phyloP scores from a whole-genome alignment of 64 coral and sea anemone species.

The Astreopora myriophthalma region DNA sequence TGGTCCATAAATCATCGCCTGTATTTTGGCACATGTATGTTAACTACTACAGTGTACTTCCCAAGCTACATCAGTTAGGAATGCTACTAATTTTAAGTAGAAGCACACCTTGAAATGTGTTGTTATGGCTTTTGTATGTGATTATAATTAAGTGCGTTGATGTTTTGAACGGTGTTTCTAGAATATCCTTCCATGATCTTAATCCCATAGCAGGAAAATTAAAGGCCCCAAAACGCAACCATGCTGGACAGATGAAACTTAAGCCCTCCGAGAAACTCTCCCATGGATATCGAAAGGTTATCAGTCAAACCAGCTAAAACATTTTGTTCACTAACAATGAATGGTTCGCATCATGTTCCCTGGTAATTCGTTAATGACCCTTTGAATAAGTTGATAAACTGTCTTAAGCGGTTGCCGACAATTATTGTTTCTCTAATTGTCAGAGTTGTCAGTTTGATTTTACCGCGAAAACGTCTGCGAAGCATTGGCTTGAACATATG shows the following conservation, averaged over 20 bases:
- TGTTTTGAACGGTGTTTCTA: too few relatives aligned
- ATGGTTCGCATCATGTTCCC: not conserved
- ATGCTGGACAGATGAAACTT: not conserved
- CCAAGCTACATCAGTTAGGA: not conserved
- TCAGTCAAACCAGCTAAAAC: too few relatives aligned
- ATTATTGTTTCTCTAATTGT: not conserved
- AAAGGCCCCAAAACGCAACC: not conserved
- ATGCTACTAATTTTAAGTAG: not conserved
- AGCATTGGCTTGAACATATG: too few relatives aligned
- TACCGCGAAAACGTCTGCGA: not conserved
- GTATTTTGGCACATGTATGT: not conserved
- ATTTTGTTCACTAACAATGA: too few relatives aligned
- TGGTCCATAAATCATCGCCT: not conserved
- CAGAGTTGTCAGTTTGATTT: not conserved
- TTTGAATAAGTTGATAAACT: not conserved
- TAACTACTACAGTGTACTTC: not conserved
- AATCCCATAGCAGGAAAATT: too few relatives aligned
- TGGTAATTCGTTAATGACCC: not conserved
- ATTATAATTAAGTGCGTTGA: not conserved
- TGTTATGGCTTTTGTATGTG: too few relatives aligned
- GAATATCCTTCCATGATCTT: too few relatives aligned
- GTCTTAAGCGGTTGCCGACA: not conserved
- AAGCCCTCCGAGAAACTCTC: not conserved
- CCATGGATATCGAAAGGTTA: not conserved
- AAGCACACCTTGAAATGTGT: not conserved